phyloP scores from a whole-genome alignment of 2,797 vertebrate species.

The Muscicapa striata region DNA sequence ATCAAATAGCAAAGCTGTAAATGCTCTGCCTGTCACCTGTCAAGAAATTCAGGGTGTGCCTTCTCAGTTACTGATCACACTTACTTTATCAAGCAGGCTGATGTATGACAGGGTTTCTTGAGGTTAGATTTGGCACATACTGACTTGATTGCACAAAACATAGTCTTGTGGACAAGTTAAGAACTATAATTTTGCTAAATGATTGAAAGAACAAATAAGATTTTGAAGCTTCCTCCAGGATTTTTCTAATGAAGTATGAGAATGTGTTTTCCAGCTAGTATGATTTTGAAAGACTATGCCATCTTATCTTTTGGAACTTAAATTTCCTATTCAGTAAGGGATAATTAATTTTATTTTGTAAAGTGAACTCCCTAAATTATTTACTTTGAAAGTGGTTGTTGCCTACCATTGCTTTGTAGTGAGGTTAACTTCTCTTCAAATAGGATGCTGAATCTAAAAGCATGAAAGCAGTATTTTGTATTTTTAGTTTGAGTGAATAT shows the following conservation, averaged over 20 bases:
- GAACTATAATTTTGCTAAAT: neutral
- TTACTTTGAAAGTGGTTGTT: neutral
- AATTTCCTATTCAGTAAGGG: neutral
- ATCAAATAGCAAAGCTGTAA: neutral
- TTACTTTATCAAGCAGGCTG: neutral
- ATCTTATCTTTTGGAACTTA: neutral
- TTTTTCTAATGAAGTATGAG: accelerated
- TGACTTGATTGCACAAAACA: neutral
- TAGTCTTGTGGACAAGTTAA: neutral
- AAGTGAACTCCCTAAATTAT: neutral
- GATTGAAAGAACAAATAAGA: neutral
- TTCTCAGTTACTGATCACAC: neutral
- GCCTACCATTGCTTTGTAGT: neutral
- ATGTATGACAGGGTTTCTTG: neutral
- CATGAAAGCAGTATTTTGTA: neutral
- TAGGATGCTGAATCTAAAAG: neutral
- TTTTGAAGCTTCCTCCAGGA: neutral
- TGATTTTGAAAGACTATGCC: neutral
- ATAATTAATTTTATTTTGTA: neutral
- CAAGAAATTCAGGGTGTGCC: neutral
- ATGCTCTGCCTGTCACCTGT: neutral
- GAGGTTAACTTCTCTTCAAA: neutral
- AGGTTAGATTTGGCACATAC: neutral
- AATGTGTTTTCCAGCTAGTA: neutral
- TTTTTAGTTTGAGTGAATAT: neutral